Conservation (phyloP, 2,113 vertebrate genomes). For the Alosa alosa region DNA sequence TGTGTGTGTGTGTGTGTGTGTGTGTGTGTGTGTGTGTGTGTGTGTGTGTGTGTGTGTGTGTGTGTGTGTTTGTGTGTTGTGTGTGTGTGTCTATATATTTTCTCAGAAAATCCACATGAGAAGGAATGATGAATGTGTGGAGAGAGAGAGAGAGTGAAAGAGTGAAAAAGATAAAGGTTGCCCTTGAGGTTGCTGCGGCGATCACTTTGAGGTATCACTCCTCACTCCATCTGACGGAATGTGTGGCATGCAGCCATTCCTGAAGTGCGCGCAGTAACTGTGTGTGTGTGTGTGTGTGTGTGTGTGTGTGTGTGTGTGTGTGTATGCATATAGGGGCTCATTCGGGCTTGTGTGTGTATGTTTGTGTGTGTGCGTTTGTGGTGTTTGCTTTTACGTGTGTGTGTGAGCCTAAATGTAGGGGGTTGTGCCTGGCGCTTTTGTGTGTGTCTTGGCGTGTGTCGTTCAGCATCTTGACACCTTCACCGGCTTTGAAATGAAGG, state of each 20-base stretch:
- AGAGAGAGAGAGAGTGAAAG: slow-evolving; percentile 3
- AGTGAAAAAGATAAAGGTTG: background rate
- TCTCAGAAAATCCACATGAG: background rate
- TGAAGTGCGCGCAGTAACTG: slow-evolving; percentile 49
- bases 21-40: background rate
- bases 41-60: background rate
- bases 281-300: slow-evolving; percentile 24
- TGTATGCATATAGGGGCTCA: slow-evolving; percentile 31
- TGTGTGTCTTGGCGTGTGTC: background rate
- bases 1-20: background rate
- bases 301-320: background rate
- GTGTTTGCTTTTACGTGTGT: background rate
- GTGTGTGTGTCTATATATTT: background rate
- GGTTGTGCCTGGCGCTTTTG: too few relatives aligned
- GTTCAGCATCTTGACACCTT: background rate
- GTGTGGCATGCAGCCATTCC: slow-evolving; percentile 57
- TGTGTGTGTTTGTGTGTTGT: background rate
- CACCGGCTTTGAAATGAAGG: too few relatives aligned
- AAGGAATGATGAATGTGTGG: background rate
- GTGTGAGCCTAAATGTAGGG: background rate
- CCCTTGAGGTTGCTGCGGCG: background rate
- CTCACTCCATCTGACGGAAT: slow-evolving; percentile 51
- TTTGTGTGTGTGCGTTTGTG: background rate
- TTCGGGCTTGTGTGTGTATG: slow-evolving; percentile 25
- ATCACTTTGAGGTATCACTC: background rate